Percentiles rank a stretch among this genome's conserved stretches.
Evolutionary conservation across 2,797 vertebrate genomes (phyloP).

Genomic region (Chelonia mydas): DNA sequence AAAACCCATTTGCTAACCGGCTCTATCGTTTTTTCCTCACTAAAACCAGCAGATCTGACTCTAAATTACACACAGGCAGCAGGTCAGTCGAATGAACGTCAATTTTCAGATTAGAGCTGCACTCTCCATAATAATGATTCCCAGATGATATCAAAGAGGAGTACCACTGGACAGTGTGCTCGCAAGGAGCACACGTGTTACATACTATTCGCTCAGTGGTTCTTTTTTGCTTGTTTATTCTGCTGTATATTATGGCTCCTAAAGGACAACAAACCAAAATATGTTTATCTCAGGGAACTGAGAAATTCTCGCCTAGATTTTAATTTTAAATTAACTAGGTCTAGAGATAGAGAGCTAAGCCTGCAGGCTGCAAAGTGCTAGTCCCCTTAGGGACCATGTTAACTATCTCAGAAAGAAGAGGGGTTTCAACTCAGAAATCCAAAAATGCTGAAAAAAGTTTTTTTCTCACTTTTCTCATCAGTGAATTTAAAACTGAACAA

Average conservation of each 20-base stretch:
- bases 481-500: neutral
- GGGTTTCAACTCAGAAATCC: neutral
- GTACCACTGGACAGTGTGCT: constrained; percentile 12
- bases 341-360: neutral
- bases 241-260: neutral
- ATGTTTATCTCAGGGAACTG: neutral
- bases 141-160: neutral
- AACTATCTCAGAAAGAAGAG: neutral
- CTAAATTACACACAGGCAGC: neutral
- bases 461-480: neutral
- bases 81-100: neutral
- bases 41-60: neutral
- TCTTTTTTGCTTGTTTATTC: neutral
- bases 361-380: neutral
- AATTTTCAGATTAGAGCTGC: constrained; percentile 10
- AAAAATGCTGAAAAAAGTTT: constrained; percentile 32
- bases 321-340: constrained; percentile 3
- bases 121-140: constrained; percentile 13
- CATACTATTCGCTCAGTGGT: neutral
- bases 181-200: constrained; percentile 23
- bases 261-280: constrained; percentile 23
- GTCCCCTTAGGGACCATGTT: neutral
- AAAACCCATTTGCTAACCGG: neutral
- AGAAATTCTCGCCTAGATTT: constrained; percentile 1
- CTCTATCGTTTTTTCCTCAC: constrained; percentile 2